Evolutionary conservation across 2,113 vertebrate species (phyloP).

Genomic region (Xyrauchen texanus): DNA sequence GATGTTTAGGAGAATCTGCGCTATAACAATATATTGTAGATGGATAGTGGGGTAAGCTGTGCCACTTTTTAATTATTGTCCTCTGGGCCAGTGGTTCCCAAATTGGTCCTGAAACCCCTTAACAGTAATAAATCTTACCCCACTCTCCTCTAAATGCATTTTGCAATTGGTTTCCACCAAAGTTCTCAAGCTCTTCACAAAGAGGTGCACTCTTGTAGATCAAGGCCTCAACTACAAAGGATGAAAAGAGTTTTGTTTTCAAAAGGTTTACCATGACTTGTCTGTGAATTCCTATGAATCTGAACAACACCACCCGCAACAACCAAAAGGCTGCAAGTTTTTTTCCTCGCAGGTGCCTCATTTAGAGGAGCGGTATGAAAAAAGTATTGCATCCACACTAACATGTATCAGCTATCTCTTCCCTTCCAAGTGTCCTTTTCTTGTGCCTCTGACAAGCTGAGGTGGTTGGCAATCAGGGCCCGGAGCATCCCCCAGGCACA

Average conservation of each 20-base stretch:
- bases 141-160: too few species aligned
- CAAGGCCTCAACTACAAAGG: too few species aligned
- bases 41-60: too few species aligned
- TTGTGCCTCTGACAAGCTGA: constrained; percentile 50
- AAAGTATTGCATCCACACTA: constrained; percentile 56
- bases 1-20: neutral
- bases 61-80: too few species aligned
- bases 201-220: too few species aligned
- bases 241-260: neutral
- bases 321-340: neutral
- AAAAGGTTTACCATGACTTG: neutral
- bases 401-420: constrained; percentile 43
- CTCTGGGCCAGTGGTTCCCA: too few species aligned
- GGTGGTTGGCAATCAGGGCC: constrained; percentile 53
- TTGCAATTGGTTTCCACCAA: too few species aligned
- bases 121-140: too few species aligned
- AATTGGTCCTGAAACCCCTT: too few species aligned
- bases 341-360: constrained; percentile 54
- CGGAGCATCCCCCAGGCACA: constrained; percentile 59
- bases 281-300: neutral
- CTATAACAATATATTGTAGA: neutral
- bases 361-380: constrained; percentile 66
- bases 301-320: neutral
- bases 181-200: too few species aligned
- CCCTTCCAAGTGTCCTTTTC: constrained; percentile 36